These are phyloP conservation scores for Drosophila leonis DNA, from an alignment of 2,888 invertebrate species.

Conservation along the genomic window DNA sequence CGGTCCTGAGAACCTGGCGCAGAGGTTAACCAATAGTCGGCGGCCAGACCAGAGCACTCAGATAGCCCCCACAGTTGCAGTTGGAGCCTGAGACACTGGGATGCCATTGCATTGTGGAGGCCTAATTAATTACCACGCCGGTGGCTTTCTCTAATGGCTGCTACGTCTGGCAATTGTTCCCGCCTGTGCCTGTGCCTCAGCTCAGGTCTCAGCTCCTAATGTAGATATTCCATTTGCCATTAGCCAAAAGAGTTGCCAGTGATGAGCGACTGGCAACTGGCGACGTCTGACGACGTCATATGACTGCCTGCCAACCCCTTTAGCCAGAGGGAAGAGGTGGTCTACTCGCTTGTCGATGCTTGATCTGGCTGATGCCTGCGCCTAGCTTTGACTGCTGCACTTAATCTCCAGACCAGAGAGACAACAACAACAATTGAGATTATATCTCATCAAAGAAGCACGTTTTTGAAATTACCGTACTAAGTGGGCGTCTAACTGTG, in stretches of 20 bases:
- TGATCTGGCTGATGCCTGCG: conserved; percentile 36
- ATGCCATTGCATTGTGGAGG: conserved; percentile 59
- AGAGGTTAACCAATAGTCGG: conserved; percentile 69
- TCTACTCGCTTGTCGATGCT: conserved; percentile 32
- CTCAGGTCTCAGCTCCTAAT: conserved; percentile 54
- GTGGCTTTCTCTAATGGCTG: conserved; percentile 74
- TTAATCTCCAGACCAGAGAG: conserved; percentile 65
- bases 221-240: conserved; percentile 71
- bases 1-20: conserved; percentile 66
- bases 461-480: conserved; percentile 85
- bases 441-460: conserved; percentile 84
- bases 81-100: conserved; percentile 18
- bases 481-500: conserved; percentile 85
- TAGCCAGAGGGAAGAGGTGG: not conserved
- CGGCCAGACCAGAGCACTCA: conserved; percentile 36
- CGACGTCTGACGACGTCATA: conserved; percentile 63
- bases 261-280: conserved; percentile 47
- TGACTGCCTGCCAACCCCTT: conserved; percentile 35
- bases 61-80: conserved; percentile 44
- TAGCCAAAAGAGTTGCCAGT: conserved; percentile 42
- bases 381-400: conserved; percentile 58
- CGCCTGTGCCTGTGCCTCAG: conserved; percentile 26
- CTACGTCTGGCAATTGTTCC: conserved; percentile 23
- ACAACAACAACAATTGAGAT: conserved; percentile 66
- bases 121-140: conserved; percentile 77